A percentile compares a stretch with the other conserved stretches of the same genome.
phyloP scores from a whole-genome alignment of 1,140 invertebrate species.

The Kradibia gibbosae region DNA sequence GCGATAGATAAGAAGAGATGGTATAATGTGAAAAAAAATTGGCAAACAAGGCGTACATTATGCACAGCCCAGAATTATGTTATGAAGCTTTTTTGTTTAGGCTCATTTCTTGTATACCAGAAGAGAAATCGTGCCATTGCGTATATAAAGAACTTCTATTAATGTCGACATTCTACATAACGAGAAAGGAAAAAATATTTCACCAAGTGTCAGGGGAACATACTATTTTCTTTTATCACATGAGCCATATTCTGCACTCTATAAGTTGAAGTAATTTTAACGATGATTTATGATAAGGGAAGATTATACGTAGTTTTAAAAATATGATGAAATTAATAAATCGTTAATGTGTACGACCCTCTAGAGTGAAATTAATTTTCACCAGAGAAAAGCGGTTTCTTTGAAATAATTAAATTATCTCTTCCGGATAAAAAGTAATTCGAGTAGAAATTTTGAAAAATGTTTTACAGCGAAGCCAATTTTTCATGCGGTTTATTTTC shows the following conservation, averaged over 20 bases:
- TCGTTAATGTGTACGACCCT: neutral
- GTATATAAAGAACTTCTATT: neutral
- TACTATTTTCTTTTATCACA: neutral
- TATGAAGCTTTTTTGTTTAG: constrained; percentile 20
- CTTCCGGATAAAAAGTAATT: neutral
- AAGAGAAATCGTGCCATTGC: constrained; percentile 23
- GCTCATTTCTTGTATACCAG: neutral
- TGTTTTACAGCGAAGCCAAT: neutral
- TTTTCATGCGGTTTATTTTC: neutral
- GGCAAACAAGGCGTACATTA: constrained; percentile 25
- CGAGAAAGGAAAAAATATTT: neutral
- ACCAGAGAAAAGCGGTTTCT: neutral
- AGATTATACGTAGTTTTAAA: neutral
- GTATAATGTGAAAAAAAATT: neutral
- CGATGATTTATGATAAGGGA: neutral
- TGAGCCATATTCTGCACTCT: neutral
- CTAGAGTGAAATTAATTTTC: neutral
- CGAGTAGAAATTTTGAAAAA: too few relatives aligned
- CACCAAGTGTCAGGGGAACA: neutral
- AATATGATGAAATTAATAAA: neutral
- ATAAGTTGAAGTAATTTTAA: neutral
- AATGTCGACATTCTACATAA: neutral
- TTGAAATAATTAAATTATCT: neutral
- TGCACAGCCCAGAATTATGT: neutral
- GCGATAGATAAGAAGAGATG: neutral